Base-by-base conservation (phyloP, 2,113 vertebrate species). In the Tapirus terrestris region DNA sequence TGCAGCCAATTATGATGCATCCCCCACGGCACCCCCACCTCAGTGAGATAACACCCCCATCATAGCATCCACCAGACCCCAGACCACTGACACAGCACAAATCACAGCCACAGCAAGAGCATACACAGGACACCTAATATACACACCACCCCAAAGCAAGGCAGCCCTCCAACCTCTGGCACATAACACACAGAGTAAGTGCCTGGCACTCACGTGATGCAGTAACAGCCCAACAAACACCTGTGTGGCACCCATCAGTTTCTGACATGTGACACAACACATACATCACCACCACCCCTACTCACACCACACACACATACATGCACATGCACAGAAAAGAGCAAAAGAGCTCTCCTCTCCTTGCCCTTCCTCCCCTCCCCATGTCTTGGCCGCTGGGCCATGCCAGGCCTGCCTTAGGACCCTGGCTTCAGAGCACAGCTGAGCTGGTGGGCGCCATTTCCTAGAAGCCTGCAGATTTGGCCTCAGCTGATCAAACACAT, bases 401-500 rank as follows among this genome's bases (percentile, higher is more conserved):
- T 94, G 65, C 23, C 81, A 85, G 23, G 33, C 65, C 68, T 36
- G 27, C 48, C 89, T 96, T 17, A 87, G 27, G 33, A 72, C 23
- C 1, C 68, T 92, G 63, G 68, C 72, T 88, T 45, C 51, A 67
- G 60, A 85, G 36, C 56, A 82, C 56, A 95, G 91, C 76, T 93
- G 79, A 98, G 53, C 61, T 51, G 11, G 48, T 90, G 60, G 90
- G 58, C 0, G 5, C 81, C 77, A 91, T 96, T 98, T 96, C 94
- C 81, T 92, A 93, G 81, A 95, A 92, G 68, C 16, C 75, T 95
- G 43, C 20, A 68, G 70, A 92, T 97, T 96, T 96, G 80, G 94
- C 58, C 92, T 96, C 94, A 98, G 97, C 97, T 97, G 96, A 97
- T 97, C 79, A 98, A 98, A 98, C 95, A 96, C 79, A 97, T 86